phyloP scores from a whole-genome alignment of 2,113 vertebrate genomes.

The Pseudolaguvia tuberculata region DNA sequence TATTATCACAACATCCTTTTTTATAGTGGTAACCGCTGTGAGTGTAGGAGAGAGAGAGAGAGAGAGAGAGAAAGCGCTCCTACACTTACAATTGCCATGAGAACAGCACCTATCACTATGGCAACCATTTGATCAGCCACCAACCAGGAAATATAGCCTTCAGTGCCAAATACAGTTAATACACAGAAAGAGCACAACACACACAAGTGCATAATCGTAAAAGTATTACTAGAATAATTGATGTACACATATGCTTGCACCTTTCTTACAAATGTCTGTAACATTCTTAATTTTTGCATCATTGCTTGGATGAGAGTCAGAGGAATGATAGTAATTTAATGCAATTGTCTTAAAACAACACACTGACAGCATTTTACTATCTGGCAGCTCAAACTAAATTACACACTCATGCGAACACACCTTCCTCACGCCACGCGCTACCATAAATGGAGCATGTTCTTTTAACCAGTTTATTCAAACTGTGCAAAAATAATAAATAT shows the following conservation, averaged over 20 bases:
- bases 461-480: slow-evolving; percentile 21
- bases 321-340: no score
- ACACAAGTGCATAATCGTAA: background rate
- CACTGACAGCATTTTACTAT: slow-evolving; percentile 12
- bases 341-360: background rate
- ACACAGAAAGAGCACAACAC: slow-evolving; percentile 23
- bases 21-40: background rate
- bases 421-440: slow-evolving; percentile 3
- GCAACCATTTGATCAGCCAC: slow-evolving; percentile 46
- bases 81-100: slow-evolving; percentile 33
- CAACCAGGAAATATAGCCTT: slow-evolving; percentile 40
- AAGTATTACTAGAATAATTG: background rate
- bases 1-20: no score
- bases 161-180: slow-evolving; percentile 27
- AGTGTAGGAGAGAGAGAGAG: background rate
- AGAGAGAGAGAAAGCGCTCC: slow-evolving; percentile 7
- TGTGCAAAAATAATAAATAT: background rate
- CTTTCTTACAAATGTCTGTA: background rate
- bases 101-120: slow-evolving; percentile 42
- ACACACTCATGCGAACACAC: slow-evolving; percentile 14
- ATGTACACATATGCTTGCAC: background rate
- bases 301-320: no score
- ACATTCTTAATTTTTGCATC: background rate
- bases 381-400: slow-evolving; percentile 13
- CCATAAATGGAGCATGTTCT: slow-evolving; percentile 1